Base-by-base conservation (phyloP, 1,140 invertebrate genomes). In the Rhynchophorus ferrugineus region DNA sequence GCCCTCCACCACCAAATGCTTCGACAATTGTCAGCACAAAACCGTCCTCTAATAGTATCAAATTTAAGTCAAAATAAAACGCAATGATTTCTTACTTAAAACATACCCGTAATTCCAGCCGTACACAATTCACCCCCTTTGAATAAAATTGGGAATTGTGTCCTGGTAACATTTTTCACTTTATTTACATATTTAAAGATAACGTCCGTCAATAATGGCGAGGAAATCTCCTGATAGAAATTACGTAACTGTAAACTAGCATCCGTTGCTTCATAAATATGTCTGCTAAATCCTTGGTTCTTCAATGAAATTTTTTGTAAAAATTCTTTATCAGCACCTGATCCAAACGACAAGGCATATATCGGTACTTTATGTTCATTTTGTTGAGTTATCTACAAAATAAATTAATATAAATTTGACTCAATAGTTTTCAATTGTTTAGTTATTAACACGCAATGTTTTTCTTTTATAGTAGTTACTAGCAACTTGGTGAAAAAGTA, bases 241-340 rank as follows among this genome's bases (percentile, higher is more conserved):
- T 81, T 76, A 34, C 77, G 72, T 6, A 87, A 70, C 66, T 88
- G 84, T 16, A 85, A 67, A 48, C 77, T 74, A 2, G 84, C 81
- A 67, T 87, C 84, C 0, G 81, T 72, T 24, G 77, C 83, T 68
- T 83, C 83, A 64, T 86, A 87, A 43, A 88, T 87, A 63, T 81
- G 81, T 17, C 83, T 71, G 49, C 80, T 78, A 63, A 85, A 82
- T 2, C 83, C 84, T 13, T 75, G 64, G 66, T 85, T 85, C 49
- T 78, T 74, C 9, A 82, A 64, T 0, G 82, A 77, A 5, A 87
- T 49, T 62, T 79, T 80, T 56, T 79, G 76, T 2, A 86, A 67
- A 59, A 85, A 81, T 35, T 73, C 71, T 42, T 78, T 78, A 64
- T 87, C 83, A 0, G 83, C 83, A 19, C 78, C 81, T 34, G 77